A percentile compares a stretch with the other conserved stretches of the same genome.
phyloP scores from a whole-genome alignment of 2,888 invertebrate species.

The Pollenia amentaria region DNA sequence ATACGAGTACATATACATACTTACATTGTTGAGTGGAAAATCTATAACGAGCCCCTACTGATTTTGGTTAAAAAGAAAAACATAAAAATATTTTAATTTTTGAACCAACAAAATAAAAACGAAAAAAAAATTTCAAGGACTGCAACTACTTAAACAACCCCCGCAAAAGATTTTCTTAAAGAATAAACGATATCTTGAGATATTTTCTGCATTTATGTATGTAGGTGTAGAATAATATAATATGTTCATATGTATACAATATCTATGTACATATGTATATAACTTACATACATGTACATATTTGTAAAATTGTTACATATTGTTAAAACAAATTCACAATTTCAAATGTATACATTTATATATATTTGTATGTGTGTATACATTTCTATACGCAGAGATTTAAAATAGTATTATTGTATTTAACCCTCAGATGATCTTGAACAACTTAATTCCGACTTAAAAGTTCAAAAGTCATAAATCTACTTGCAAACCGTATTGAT shows the following conservation, averaged over 20 bases:
- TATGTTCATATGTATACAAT: neutral
- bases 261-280: neutral
- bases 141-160: constrained; percentile 21
- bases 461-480: too few relatives aligned
- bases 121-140: constrained; percentile 40
- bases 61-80: constrained; percentile 14
- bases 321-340: neutral
- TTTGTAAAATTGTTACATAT: constrained; percentile 9
- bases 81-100: constrained; percentile 11
- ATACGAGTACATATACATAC: neutral
- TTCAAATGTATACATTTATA: too few relatives aligned
- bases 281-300: neutral
- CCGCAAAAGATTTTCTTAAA: constrained; percentile 5
- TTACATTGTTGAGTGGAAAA: constrained; percentile 1
- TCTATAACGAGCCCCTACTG: constrained; percentile 37
- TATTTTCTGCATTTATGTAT: neutral
- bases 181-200: constrained; percentile 17
- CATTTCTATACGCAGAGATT: neutral
- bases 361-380: too few relatives aligned
- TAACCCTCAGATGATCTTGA: constrained; percentile 9
- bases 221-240: neutral
- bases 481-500: too few relatives aligned
- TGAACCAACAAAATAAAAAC: neutral
- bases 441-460: neutral
- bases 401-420: neutral